phyloP scores from a whole-genome alignment of 1,140 invertebrate genomes.

The Pseudachorutes palmiensis region DNA sequence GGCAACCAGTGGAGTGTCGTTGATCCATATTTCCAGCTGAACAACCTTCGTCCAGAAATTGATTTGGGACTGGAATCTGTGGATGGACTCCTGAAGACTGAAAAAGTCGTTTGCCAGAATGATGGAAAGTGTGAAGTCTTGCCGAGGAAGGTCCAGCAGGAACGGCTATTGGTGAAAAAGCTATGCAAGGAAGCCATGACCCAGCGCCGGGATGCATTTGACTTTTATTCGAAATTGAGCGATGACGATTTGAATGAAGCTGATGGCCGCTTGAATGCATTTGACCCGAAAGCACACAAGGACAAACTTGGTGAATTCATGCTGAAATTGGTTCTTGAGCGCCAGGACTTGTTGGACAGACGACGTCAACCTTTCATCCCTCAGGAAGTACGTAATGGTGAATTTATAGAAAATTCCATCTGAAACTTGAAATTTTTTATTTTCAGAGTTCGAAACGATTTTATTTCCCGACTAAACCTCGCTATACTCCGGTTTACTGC shows the following conservation, averaged over 20 bases:
- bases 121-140: not conserved
- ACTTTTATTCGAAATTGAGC: not conserved
- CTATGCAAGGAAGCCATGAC: not conserved
- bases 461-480: not conserved
- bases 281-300: slow-evolving; percentile 2
- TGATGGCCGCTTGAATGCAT: not conserved
- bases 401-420: not conserved
- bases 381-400: not conserved
- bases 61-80: not conserved
- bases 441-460: not conserved
- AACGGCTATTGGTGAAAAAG: not conserved
- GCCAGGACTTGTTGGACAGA: not conserved
- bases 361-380: not conserved
- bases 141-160: not conserved
- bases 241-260: not conserved
- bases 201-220: not conserved
- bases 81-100: too few species aligned
- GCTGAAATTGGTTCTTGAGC: not conserved
- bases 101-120: not conserved
- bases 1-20: not conserved
- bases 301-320: not conserved
- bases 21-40: not conserved
- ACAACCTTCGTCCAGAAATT: not conserved
- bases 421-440: not conserved
- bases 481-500: slow-evolving; percentile 5